Evolutionary conservation across 1,140 invertebrate species (phyloP), one percentile per base, ranked within the genome.

Genomic region (Drosophila bipectinata): DNA sequence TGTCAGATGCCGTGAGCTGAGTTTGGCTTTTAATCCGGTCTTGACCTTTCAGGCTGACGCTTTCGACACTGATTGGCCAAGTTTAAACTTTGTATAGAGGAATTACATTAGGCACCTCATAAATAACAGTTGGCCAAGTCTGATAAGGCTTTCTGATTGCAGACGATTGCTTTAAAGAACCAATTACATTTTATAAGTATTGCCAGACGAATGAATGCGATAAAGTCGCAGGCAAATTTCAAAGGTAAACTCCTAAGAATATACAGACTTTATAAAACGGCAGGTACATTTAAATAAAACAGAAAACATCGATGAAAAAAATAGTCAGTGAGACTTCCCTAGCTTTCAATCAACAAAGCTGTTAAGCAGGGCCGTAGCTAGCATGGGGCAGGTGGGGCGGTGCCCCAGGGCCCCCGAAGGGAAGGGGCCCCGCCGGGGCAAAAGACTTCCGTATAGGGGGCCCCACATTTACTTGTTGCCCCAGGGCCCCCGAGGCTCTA

Each of bases 161-260:
- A 14, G 37, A 10, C 34, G 34, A 37, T 57, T 69, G 32, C 41
- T 44, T 44, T 44, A 18, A 18, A 15, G 41, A 18, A 30, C 44
- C 64, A 69, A 69, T 69, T 30, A 41, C 41, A 37, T 66, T 74
- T 47, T 18, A 47, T 47, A 47, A 3, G 21, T 47, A 47, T 21
- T 24, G 15, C 18, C 18, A 9, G 9, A 8, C 26, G 14, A 44
- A 44, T 7, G 7, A 5, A 4, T 14, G 41, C 41, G 41, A 44
- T 44, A 44, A 44, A 18, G 39, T 15, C 5, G 8, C 12, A 14
- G 4, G 32, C 32, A 8, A 9, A 32, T 32, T 32, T 32, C 30
- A 32, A 32, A 32, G 32, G 32, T 37, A 37, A 37, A 12, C 6
- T 28, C 5, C 6, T 3, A 21, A 1, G 26, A 28, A 28, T 28